Conservation (phyloP, 2,888 invertebrate species). For the Pristionchus maxplancki region DNA sequence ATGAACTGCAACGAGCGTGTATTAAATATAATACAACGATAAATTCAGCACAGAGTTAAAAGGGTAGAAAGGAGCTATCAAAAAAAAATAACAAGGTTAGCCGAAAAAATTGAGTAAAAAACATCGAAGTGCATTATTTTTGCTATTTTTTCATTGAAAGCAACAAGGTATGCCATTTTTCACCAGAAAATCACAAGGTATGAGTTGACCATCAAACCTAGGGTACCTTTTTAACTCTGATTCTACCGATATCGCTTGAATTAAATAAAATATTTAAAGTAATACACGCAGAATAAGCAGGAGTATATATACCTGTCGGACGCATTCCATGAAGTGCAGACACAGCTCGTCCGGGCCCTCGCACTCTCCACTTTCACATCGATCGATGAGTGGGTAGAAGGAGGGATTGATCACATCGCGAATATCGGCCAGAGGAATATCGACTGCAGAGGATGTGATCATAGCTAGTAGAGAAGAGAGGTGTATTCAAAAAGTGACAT, state of each 20-base stretch:
- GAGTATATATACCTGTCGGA: not conserved
- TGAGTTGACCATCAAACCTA: no score
- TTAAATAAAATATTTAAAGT: not conserved
- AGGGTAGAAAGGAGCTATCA: not conserved
- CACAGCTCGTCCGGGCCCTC: constrained; percentile 66
- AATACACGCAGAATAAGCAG: not conserved
- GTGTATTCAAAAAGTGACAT: no score
- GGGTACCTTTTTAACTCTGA: no score
- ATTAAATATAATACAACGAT: no score
- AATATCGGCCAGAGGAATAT: not conserved
- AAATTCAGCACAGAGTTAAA: no score
- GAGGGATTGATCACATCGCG: constrained; percentile 59
- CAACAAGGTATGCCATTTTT: no score
- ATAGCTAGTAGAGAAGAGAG: not conserved
- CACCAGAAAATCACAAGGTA: no score
- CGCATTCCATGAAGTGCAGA: constrained; percentile 62
- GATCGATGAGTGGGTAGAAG: constrained; percentile 61
- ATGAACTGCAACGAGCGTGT: constrained; percentile 50
- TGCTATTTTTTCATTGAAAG: no score
- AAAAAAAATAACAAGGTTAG: not conserved
- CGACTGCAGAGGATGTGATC: constrained; percentile 18
- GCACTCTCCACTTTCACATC: constrained; percentile 61
- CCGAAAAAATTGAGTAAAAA: no score
- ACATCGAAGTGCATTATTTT: no score
- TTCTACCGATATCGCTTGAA: no score